Conservation (phyloP, 30 jellyfish, hydroid and myxozoan species). For the Chironex yamaguchii region DNA sequence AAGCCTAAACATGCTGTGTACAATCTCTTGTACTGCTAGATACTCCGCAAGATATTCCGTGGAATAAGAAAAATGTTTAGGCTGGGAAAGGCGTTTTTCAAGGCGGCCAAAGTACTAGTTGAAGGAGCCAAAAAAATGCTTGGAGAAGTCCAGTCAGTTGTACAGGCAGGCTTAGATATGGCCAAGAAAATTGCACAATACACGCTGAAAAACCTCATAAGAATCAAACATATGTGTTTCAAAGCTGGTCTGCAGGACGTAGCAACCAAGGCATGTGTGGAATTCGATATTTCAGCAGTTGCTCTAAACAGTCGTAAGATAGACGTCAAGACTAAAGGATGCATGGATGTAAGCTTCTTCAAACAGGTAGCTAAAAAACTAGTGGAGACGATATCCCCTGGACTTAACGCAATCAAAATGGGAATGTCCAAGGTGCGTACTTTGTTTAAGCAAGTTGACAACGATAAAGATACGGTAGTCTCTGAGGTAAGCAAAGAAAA, state of each 20-base stretch:
- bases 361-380: slow-evolving; percentile 68
- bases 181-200: slow-evolving; percentile 74
- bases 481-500: slow-evolving; percentile 54
- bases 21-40: no score
- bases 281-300: slow-evolving; percentile 47
- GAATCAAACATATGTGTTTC: slow-evolving; percentile 75
- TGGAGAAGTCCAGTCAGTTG: slow-evolving; percentile 29
- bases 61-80: slow-evolving; percentile 63
- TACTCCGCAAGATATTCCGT: slow-evolving; percentile 24
- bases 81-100: slow-evolving; percentile 67
- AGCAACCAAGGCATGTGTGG: slow-evolving; percentile 76
- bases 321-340: slow-evolving; percentile 54
- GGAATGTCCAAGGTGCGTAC: slow-evolving; percentile 42
- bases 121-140: slow-evolving; percentile 47
- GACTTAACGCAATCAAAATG: slow-evolving; percentile 66
- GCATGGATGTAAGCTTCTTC: slow-evolving; percentile 74
- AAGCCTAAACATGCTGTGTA: no score
- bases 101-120: slow-evolving; percentile 44
- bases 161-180: slow-evolving; percentile 74
- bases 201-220: slow-evolving; percentile 60
- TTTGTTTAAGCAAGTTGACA: slow-evolving; percentile 47
- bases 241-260: slow-evolving; percentile 70
- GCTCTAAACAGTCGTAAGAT: slow-evolving; percentile 53
- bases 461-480: slow-evolving; percentile 55
- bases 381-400: slow-evolving; percentile 80